phyloP scores from a whole-genome alignment of 2,888 invertebrate genomes.

The Cepaea hortensis region DNA sequence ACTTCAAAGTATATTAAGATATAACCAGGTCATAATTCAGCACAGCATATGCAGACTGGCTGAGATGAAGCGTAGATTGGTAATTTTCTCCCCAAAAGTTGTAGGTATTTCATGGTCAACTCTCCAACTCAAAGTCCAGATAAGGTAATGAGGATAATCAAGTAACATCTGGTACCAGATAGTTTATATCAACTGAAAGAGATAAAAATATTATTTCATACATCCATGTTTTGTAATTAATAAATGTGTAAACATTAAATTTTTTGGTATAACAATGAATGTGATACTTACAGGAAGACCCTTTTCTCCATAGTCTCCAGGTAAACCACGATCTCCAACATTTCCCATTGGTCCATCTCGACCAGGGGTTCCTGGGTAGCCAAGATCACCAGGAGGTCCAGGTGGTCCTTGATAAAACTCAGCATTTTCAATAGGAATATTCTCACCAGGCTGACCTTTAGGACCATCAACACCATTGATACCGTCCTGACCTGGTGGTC shows the following conservation, averaged over 20 bases:
- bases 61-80: too few relatives aligned
- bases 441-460: conserved; percentile 81
- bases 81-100: too few relatives aligned
- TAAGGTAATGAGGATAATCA: too few relatives aligned
- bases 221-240: too few relatives aligned
- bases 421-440: conserved; percentile 37
- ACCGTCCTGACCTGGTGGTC: conserved; percentile 61
- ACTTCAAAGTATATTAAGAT: too few relatives aligned
- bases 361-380: conserved; percentile 83
- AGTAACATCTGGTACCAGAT: too few relatives aligned
- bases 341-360: conserved; percentile 54
- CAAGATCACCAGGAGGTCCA: conserved; percentile 77
- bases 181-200: too few relatives aligned
- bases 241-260: neutral
- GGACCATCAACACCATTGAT: conserved; percentile 80
- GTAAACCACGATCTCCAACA: conserved; percentile 55
- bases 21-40: too few relatives aligned
- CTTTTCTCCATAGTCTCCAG: conserved; percentile 54
- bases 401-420: conserved; percentile 51
- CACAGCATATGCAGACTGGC: too few relatives aligned
- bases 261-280: neutral
- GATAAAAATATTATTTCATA: neutral
- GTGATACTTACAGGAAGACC: conserved; percentile 55
- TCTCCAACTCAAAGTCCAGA: too few relatives aligned
- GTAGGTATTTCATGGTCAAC: too few relatives aligned